Base-by-base conservation (phyloP, 2,797 vertebrate genomes). In the Vespertilio murinus region DNA sequence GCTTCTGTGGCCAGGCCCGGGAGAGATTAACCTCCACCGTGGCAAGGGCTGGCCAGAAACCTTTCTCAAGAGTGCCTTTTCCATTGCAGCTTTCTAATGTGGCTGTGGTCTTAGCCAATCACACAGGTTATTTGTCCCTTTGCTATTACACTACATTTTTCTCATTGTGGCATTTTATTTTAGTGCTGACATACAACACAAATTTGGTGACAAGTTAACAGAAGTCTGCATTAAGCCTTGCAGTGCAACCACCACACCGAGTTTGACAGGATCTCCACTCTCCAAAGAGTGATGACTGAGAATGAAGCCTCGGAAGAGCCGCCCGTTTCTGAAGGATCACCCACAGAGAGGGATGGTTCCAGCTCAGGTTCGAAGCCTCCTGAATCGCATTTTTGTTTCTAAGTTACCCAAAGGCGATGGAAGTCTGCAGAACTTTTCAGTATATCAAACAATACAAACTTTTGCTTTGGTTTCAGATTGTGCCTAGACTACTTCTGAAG, bases 21-120 rank as follows among this genome's bases (percentile, higher is more conserved):
- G 97, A 97, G 97, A 98, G 98, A 98, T 98, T 98, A 98, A 98
- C 98, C 97, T 98, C 96, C 96, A 95, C 92, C 91, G 97, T 91
- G 52, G 95, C 89, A 94, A 90, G 97, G 97, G 97, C 97, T 96
- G 96, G 97, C 96, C 96, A 96, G 97, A 98, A 95, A 97, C 96
- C 95, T 97, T 98, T 98, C 97, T 97, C 95, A 97, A 97, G 97
- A 98, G 97, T 97, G 97, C 97, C 97, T 97, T 97, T 96, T 95
- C 97, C 94, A 96, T 90, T 69, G 96, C 96, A 97, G 97, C 95
- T 97, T 98, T 97, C 97, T 97, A 97, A 98, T 98, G 97, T 94
- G 95, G 94, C 96, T 94, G 87, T 0, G 30, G 95, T 97, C 97
- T 98, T 98, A 97, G 97, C 97, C 97, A 98, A 97, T 97, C 97